Percentiles rank a stretch among this genome's conserved stretches.
Conservation (phyloP, 2,888 invertebrate genomes). For the Hirtodrosophila cameraria region DNA sequence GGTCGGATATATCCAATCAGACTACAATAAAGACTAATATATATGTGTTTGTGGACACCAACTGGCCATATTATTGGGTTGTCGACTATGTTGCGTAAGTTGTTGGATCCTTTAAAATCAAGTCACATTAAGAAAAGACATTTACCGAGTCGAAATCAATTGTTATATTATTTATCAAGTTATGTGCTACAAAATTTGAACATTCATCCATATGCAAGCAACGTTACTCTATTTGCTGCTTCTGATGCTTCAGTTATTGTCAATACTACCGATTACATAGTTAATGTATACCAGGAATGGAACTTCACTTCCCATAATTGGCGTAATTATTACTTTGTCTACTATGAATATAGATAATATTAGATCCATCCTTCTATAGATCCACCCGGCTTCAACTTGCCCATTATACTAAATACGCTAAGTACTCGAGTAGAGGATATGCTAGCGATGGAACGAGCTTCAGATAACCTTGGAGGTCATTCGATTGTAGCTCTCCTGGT, state of each 20-base stretch:
- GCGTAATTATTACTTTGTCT: constrained; percentile 64
- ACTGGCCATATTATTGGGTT: constrained; percentile 87
- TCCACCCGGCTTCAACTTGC: constrained; percentile 86
- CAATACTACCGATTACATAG: constrained; percentile 86
- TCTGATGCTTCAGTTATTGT: constrained; percentile 87
- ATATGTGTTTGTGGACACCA: constrained; percentile 88
- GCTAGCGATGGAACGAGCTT: constrained; percentile 85
- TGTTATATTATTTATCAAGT: constrained; percentile 64
- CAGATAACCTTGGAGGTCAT: constrained; percentile 87
- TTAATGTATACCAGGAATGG: constrained; percentile 87
- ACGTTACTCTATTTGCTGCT: constrained; percentile 88
- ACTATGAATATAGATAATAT: not conserved
- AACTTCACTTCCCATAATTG: constrained; percentile 86
- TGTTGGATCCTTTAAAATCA: constrained; percentile 1
- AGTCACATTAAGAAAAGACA: no score
- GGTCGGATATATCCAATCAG: constrained; percentile 67
- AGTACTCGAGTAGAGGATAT: constrained; percentile 85
- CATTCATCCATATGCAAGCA: constrained; percentile 88
- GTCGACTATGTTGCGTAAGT: constrained; percentile 87
- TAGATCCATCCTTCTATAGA: constrained; percentile 83
- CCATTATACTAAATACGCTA: constrained; percentile 85
- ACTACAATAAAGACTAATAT: constrained; percentile 86
- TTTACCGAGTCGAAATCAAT: no score
- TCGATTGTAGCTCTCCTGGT: constrained; percentile 88
- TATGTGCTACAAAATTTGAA: constrained; percentile 87